These are phyloP conservation scores for Hipparchia sbordonii DNA, from an alignment of 2,888 invertebrate species.

Conservation along the genomic window DNA sequence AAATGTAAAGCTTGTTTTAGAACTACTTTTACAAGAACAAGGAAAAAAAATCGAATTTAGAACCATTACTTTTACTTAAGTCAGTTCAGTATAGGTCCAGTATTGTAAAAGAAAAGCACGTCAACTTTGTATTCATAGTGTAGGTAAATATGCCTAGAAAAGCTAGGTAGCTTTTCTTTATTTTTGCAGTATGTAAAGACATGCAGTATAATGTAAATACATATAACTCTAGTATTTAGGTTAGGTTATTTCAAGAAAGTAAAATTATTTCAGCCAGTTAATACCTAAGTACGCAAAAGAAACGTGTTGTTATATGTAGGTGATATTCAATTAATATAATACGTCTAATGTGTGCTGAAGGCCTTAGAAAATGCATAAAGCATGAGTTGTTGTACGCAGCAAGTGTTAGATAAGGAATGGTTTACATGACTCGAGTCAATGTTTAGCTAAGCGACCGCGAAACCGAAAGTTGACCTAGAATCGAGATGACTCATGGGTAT, in stretches of 20 bases:
- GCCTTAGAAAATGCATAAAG: conserved; percentile 12
- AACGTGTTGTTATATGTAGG: neutral
- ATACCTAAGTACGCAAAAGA: neutral
- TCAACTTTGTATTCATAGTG: too few species aligned
- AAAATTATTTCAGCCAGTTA: too few species aligned
- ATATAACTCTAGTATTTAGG: too few species aligned
- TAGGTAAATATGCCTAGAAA: neutral
- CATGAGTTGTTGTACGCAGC: conserved; percentile 15
- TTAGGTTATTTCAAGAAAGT: too few species aligned
- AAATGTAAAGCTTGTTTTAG: too few species aligned
- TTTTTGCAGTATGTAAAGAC: too few species aligned
- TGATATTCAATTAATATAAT: neutral
- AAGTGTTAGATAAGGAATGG: conserved; percentile 30
- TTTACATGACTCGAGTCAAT: conserved; percentile 28
- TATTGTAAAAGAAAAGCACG: too few species aligned
- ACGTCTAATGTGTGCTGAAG: neutral
- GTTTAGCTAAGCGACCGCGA: conserved; percentile 28
- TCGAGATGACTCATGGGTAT: conserved; percentile 27
- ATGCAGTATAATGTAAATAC: too few species aligned
- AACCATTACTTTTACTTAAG: too few species aligned
- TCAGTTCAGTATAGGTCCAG: too few species aligned
- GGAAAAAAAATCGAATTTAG: too few species aligned
- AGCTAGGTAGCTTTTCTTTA: neutral
- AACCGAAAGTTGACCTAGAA: conserved; percentile 32
- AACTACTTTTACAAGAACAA: too few species aligned